Evolutionary conservation across 2,888 invertebrate species (phyloP), one percentile per base, ranked within the genome.

Genomic region (Mimas tiliae): DNA sequence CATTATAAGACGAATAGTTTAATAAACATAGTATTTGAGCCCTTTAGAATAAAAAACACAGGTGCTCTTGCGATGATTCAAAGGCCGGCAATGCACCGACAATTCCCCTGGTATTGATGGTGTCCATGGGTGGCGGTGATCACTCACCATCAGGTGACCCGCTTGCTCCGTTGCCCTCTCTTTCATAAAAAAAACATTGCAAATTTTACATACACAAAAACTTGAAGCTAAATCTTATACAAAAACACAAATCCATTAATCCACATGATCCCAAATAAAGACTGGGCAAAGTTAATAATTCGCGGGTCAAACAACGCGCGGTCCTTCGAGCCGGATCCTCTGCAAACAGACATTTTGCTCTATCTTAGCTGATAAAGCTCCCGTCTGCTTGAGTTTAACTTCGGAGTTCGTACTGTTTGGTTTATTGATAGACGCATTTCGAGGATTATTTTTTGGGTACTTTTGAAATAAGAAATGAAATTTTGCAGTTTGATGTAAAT

Each of bases 161-260:
- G n/a, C n/a, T n/a, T n/a, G n/a, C n/a, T n/a, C n/a, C n/a, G n/a
- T n/a, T n/a, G n/a, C n/a, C n/a, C n/a, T n/a, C n/a, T n/a, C n/a
- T 34, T 34, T 3, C 34, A 6, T 7, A 34, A 3, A 34, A 3
- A 34, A 7, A 34, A 34, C 3, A 34, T 34, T 7, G 7, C 34
- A 34, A 34, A 38, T 9, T 27, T 7, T 7, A 38, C 7, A 9
- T 38, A 14, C 11, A 14, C 45, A 45, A 8, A 38, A 12, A 19
- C 42, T 19, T 19, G 16, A n/a, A 16, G n/a, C n/a, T 38, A 55
- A 55, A 38, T 55, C 34, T n/a, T n/a, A 16, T 38, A 55, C 34
- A 55, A 55, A 55, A 55, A 55, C 55, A 55, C 38, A 38, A 38
- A 55, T 38, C 34, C 55, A 55, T 58, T 42, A 58, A 58, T 38